These are phyloP conservation scores for Serripes groenlandicus DNA, from an alignment of 2,888 invertebrate genomes.

Conservation along the genomic window DNA sequence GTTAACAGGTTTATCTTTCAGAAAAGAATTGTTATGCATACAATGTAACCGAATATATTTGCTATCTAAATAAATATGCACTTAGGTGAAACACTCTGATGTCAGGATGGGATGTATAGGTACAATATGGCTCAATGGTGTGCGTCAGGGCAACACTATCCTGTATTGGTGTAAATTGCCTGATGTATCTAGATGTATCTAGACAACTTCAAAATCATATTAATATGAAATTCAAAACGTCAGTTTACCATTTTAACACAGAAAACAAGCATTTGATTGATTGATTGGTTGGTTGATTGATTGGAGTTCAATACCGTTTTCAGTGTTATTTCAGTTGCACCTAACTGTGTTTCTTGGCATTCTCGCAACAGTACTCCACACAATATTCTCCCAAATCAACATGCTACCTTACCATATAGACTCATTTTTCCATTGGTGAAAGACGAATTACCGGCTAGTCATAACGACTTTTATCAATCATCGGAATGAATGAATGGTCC, in stretches of 20 bases:
- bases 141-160: too few relatives aligned
- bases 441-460: background rate
- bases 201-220: too few relatives aligned
- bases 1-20: background rate
- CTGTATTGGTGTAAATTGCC: too few relatives aligned
- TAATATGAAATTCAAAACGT: too few relatives aligned
- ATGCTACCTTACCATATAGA: background rate
- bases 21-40: background rate
- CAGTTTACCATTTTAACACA: too few relatives aligned
- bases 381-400: background rate
- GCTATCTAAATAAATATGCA: slow-evolving; percentile 17
- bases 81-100: too few relatives aligned
- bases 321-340: background rate
- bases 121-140: too few relatives aligned
- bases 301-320: background rate
- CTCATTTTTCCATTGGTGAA: background rate
- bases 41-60: background rate
- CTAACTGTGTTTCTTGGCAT: background rate
- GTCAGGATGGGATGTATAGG: too few relatives aligned
- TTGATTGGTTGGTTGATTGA: background rate
- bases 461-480: background rate
- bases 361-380: background rate
- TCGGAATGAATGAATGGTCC: background rate
- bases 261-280: background rate
- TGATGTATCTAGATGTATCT: too few relatives aligned